These are phyloP conservation scores for Onthophagus taurus DNA, from an alignment of 1,140 invertebrate genomes.

Conservation along the genomic window DNA sequence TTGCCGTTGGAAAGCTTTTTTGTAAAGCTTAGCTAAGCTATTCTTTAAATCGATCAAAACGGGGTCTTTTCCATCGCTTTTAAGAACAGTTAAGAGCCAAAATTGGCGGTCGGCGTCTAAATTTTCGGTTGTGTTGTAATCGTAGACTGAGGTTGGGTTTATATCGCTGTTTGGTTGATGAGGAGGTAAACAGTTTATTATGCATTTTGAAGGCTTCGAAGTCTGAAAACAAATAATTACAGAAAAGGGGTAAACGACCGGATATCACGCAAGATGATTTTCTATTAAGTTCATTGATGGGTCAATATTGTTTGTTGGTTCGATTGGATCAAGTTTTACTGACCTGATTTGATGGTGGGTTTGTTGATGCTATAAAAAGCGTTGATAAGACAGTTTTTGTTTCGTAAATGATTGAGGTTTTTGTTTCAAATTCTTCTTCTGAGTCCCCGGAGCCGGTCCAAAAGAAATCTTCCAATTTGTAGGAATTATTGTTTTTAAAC, in stretches of 20 bases:
- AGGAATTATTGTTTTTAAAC: constrained; percentile 40
- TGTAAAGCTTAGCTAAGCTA: constrained; percentile 51
- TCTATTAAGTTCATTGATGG: constrained; percentile 6
- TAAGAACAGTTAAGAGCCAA: constrained; percentile 69
- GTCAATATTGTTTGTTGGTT: neutral
- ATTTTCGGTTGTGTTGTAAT: constrained; percentile 19
- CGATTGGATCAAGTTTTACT: constrained; percentile 8
- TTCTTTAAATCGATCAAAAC: constrained; percentile 43
- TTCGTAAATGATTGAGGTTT: constrained; percentile 36
- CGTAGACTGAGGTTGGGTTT: constrained; percentile 26
- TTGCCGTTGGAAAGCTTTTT: constrained; percentile 55
- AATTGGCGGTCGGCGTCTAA: constrained; percentile 49
- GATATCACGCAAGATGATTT: too few species aligned
- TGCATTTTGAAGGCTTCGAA: constrained; percentile 18
- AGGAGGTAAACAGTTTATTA: constrained; percentile 19
- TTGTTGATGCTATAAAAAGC: constrained; percentile 41
- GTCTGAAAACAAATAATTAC: constrained; percentile 5
- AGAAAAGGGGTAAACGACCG: neutral
- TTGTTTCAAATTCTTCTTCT: constrained; percentile 18
- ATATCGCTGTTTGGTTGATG: constrained; percentile 18
- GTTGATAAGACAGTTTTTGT: constrained; percentile 53
- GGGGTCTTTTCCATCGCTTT: constrained; percentile 33
- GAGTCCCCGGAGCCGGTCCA: constrained; percentile 73
- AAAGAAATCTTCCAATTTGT: constrained; percentile 70
- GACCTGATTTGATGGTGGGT: constrained; percentile 19